A percentile compares a stretch with the other conserved stretches of the same genome.
Conservation (phyloP, 2,797 vertebrate genomes). For the Spinibarbus caldwelli region DNA sequence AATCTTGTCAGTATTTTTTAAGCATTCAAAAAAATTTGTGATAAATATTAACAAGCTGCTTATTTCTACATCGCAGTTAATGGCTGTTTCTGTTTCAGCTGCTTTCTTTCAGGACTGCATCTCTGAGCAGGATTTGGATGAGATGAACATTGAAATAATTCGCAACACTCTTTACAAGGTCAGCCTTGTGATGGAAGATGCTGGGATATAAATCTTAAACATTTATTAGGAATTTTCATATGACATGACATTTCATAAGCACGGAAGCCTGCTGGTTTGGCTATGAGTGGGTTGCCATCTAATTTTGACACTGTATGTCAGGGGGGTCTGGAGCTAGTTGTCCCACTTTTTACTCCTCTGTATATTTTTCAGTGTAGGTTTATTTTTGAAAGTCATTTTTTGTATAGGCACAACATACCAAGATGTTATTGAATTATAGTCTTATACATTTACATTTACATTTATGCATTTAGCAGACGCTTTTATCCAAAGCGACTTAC, state of each 20-base stretch:
- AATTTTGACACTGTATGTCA: background rate
- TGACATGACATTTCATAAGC: background rate
- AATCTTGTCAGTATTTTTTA: background rate
- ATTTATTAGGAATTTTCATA: background rate
- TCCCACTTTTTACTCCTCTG: too few species aligned
- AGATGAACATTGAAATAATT: conserved; percentile 99
- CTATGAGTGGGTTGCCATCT: background rate
- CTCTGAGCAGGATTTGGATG: conserved; percentile 98
- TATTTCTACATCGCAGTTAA: background rate
- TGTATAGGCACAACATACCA: background rate
- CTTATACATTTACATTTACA: too few species aligned
- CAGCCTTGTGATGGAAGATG: background rate
- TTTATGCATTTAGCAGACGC: too few species aligned
- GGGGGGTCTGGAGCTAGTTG: too few species aligned
- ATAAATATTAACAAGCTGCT: background rate
- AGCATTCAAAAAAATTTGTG: background rate
- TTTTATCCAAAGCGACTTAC: too few species aligned
- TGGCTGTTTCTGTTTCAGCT: conserved; percentile 76
- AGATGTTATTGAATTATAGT: background rate
- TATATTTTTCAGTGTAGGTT: background rate
- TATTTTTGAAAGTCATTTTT: background rate
- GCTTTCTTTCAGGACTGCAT: conserved; percentile 99
- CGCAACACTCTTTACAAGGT: conserved; percentile 99
- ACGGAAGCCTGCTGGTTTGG: background rate
- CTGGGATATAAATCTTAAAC: background rate